These are phyloP conservation scores for Nesogale talazaci DNA, from an alignment of 2,113 vertebrate species.

Conservation along the genomic window DNA sequence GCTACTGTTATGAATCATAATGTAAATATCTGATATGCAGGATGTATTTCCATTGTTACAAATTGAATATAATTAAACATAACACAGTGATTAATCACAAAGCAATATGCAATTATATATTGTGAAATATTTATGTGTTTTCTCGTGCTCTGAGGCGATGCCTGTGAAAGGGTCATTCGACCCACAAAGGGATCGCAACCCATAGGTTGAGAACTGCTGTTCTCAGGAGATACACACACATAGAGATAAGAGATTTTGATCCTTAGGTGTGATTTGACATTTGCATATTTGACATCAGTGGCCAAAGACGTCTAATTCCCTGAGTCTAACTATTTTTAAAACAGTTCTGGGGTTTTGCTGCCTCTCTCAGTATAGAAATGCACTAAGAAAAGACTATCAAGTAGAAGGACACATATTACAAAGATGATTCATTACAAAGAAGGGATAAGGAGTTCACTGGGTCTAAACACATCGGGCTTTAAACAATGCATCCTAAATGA, in stretches of 20 bases:
- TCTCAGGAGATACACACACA: neutral
- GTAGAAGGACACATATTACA: neutral
- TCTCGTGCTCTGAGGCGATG: no score
- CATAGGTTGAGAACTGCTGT: no score
- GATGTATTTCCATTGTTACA: no score
- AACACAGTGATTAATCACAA: no score
- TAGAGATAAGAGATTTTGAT: constrained; percentile 17
- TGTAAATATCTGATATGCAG: no score
- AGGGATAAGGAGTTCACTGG: constrained; percentile 1
- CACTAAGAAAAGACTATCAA: constrained; percentile 58
- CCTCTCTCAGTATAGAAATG: constrained; percentile 43
- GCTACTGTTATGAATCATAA: no score
- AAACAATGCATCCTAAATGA: constrained; percentile 58
- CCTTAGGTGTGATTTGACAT: constrained; percentile 48
- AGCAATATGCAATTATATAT: no score
- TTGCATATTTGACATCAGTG: constrained; percentile 41
- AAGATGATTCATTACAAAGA: constrained; percentile 47
- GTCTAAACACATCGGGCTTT: constrained; percentile 65
- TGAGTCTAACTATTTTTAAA: neutral
- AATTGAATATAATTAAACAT: no score
- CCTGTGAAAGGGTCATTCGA: no score
- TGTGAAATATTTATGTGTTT: no score
- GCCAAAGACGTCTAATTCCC: neutral
- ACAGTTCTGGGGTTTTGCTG: constrained; percentile 1
- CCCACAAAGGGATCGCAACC: no score